Percentiles rank a stretch among this genome's conserved stretches.
Conservation (phyloP, 2,113 vertebrate species). For the Ameiurus melas region DNA sequence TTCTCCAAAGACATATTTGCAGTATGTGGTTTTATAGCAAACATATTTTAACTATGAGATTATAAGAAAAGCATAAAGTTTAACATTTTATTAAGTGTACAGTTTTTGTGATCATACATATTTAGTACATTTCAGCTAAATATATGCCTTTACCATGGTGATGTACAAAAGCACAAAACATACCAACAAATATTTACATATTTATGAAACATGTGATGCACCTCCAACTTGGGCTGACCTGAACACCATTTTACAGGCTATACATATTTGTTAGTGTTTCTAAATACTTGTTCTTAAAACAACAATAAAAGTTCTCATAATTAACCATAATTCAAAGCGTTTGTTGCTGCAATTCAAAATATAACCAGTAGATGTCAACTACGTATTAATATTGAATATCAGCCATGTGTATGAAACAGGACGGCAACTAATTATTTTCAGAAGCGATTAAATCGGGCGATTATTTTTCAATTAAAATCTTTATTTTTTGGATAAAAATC, state of each 20-base stretch:
- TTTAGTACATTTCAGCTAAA: background rate
- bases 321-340: background rate
- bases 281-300: background rate
- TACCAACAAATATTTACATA: background rate
- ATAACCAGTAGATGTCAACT: background rate
- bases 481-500: too few species aligned
- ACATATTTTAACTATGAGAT: background rate
- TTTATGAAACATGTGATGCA: too few species aligned
- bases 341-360: background rate
- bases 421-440: too few species aligned
- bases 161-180: background rate
- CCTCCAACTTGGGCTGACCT: background rate
- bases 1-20: background rate
- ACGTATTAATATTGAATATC: background rate
- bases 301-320: background rate
- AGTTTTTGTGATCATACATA: background rate
- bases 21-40: background rate
- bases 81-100: background rate
- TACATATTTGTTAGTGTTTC: background rate
- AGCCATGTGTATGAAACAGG: background rate
- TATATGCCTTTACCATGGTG: background rate
- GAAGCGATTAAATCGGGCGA: too few species aligned
- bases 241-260: background rate
- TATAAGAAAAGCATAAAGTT: background rate
- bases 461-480: too few species aligned